These are phyloP conservation scores for Gymnosoma rotundatum DNA, from an alignment of 2,888 invertebrate genomes.

Conservation along the genomic window DNA sequence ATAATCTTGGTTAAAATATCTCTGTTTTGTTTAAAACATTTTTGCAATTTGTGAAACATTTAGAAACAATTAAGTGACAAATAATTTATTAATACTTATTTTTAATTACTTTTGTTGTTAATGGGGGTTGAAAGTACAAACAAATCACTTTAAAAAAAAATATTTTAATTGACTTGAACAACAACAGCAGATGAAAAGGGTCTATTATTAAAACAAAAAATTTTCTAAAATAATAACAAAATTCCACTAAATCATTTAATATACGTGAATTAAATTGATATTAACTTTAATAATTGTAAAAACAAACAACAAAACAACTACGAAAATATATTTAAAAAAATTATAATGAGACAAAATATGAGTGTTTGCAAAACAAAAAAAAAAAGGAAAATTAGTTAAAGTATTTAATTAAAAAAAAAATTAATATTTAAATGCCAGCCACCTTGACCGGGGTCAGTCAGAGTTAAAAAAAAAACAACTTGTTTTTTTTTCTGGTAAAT, in stretches of 20 bases:
- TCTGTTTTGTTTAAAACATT: conserved; percentile 23
- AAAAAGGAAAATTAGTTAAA: not conserved
- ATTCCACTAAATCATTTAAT: conserved; percentile 20
- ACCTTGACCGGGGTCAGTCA: conserved; percentile 66
- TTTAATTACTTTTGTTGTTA: conserved; percentile 23
- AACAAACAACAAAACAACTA: not conserved
- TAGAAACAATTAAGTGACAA: conserved; percentile 56
- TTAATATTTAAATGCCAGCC: not conserved
- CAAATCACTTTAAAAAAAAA: conserved; percentile 28
- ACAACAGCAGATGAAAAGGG: conserved; percentile 34
- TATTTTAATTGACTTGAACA: conserved; percentile 30
- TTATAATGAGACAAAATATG: not conserved
- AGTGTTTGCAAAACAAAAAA: not conserved
- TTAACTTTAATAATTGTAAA: conserved; percentile 14
- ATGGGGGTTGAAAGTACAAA: conserved; percentile 61
- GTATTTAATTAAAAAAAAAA: not conserved
- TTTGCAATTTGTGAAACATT: conserved; percentile 38
- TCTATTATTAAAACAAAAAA: conserved; percentile 14
- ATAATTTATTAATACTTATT: conserved; percentile 26
- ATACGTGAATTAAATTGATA: conserved; percentile 45
- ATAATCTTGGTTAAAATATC: conserved; percentile 34
- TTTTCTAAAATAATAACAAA: not conserved
- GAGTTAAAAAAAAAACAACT: conserved; percentile 19
- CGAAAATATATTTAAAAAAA: not conserved
- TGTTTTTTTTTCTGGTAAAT: not conserved